Evolutionary conservation across 2,113 vertebrate genomes (phyloP), one percentile per base, ranked within the genome.

Genomic region (Datnioides undecimradiatus): DNA sequence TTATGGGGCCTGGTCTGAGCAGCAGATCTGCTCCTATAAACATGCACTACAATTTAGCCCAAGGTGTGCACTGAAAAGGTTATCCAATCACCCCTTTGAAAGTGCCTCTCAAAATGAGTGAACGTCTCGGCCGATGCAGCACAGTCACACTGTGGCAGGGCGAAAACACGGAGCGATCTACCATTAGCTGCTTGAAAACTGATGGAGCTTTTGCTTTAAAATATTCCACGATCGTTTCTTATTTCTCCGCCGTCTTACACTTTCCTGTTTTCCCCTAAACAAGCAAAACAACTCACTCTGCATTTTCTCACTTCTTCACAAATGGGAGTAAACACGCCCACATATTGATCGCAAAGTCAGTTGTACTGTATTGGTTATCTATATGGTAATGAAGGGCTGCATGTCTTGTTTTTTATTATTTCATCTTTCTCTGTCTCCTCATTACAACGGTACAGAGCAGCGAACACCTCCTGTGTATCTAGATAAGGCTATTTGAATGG

Each of bases 401-500:
- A 60, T 51, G 74, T 90, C 91, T 90, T 86, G 74, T 86, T 91
- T 86, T 91, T 91, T 89, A 74, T 90, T 87, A 85, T 89, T 90
- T 91, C 88, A 88, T 88, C 86, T 86, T 84, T 88, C 87, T 86
- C 79, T 79, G 84, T 84, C 80, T 88, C 67, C 83, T 92, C 90
- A 93, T 91, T 92, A 92, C 88, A 89, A 87, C 38, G 43, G 73
- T 73, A 85, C 74, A 67, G 83, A 76, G 79, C 70, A 33, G 76
- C 34, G 79, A 89, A 90, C 87, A 87, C 85, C 86, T 76, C 79
- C 88, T 91, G 88, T 23, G 57, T 84, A 90, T 88, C 85, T 80
- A 76, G 90, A 93, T 91, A 91, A 92, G 88, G 80, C 86, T 19
- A 81, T 92, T 88, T 87, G 88, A 89, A 92, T 88, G 87, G 89